Conservation (phyloP, 2,888 invertebrate genomes). For the Lepidocyrtinus sp. region DNA sequence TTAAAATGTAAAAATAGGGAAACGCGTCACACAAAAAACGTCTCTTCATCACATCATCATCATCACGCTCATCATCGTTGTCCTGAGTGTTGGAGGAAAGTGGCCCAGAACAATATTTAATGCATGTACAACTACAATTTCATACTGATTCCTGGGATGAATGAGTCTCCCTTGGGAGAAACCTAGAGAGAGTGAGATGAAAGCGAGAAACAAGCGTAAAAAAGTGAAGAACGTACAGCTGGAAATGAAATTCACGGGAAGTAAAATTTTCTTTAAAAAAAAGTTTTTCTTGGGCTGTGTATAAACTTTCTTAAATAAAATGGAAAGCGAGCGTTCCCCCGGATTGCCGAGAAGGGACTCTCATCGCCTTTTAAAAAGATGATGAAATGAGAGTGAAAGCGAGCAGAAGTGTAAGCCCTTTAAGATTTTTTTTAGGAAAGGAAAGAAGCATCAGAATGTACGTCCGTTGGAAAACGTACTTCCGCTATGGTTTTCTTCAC, state of each 20-base stretch:
- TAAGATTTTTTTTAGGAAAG: not conserved
- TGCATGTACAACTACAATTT: not conserved
- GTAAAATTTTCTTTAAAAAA: not conserved
- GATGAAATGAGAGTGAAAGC: conserved; percentile 47
- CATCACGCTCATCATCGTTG: too few relatives aligned
- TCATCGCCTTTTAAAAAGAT: too few relatives aligned
- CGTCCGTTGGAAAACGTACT: not conserved
- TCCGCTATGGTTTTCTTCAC: not conserved
- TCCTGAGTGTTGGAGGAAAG: not conserved
- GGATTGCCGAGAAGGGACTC: too few relatives aligned
- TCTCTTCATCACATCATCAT: too few relatives aligned
- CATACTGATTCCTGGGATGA: not conserved
- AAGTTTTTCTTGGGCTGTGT: too few relatives aligned
- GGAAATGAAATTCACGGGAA: not conserved
- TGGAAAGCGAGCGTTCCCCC: too few relatives aligned
- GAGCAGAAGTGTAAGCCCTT: not conserved
- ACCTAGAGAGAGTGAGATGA: not conserved
- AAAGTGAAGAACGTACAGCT: conserved; percentile 13
- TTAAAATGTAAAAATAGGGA: too few relatives aligned
- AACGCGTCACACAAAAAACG: too few relatives aligned
- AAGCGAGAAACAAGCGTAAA: conserved; percentile 41
- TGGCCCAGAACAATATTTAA: not conserved
- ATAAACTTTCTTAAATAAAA: too few relatives aligned
- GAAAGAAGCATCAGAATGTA: not conserved
- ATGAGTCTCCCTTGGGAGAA: conserved; percentile 33